Conservation (phyloP, 2,797 vertebrate genomes). For the Psittacula echo region DNA sequence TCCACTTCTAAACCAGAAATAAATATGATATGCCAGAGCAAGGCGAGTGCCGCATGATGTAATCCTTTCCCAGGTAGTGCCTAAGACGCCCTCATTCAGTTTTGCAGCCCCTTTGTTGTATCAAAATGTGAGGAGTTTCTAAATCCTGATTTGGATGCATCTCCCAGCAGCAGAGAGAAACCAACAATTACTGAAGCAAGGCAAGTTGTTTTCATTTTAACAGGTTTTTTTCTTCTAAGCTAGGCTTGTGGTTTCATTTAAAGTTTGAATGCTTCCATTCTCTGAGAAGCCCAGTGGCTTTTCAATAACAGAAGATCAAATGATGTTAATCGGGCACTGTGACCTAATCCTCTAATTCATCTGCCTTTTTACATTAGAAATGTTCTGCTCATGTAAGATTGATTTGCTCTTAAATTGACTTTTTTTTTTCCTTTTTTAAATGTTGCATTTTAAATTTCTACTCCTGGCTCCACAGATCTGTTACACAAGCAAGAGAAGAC, state of each 20-base stretch:
- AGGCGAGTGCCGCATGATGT: background rate
- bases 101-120: conserved; percentile 4
- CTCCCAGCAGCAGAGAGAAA: conserved; percentile 37
- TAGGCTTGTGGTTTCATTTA: conserved; percentile 75
- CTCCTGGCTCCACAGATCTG: background rate
- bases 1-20: background rate
- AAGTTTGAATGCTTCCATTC: conserved; percentile 60
- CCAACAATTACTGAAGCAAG: conserved; percentile 46
- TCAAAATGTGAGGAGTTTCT: background rate
- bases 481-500: background rate
- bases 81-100: background rate
- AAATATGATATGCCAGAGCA: background rate
- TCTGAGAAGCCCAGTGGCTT: conserved; percentile 67
- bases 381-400: conserved; percentile 46
- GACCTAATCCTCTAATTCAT: conserved; percentile 76
- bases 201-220: conserved; percentile 65
- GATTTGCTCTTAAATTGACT: conserved; percentile 64
- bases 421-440: background rate
- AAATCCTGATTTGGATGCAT: conserved; percentile 48
- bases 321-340: conserved; percentile 72
- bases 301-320: conserved; percentile 79
- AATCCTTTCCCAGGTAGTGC: background rate
- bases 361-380: conserved; percentile 75
- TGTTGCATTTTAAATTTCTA: background rate
- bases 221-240: conserved; percentile 46